These are phyloP conservation scores for Cyprinodon variegatus DNA, from an alignment of 2,113 vertebrate genomes.

Conservation along the genomic window DNA sequence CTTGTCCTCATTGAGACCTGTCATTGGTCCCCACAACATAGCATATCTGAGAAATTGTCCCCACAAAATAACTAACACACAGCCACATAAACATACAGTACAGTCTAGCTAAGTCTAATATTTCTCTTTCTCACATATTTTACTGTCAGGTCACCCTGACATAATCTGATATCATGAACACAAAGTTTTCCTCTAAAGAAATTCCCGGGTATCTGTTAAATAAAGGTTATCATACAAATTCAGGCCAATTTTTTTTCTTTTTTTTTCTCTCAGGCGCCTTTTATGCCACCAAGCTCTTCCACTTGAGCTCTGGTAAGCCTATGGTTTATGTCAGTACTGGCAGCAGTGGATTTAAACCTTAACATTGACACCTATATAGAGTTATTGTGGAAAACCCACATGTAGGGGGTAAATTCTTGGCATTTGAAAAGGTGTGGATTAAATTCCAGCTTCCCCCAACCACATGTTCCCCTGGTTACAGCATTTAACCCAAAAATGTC, in stretches of 20 bases:
- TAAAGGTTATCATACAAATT: not conserved
- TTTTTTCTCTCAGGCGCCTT: not conserved
- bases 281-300: not conserved
- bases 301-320: not conserved
- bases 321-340: slow-evolving; percentile 16
- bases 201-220: not conserved
- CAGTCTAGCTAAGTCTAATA: too few species aligned
- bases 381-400: not conserved
- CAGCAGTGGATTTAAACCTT: not conserved
- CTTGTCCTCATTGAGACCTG: too few species aligned
- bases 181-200: not conserved
- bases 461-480: not conserved
- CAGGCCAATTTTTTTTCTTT: not conserved
- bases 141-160: not conserved
- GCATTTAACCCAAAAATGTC: not conserved
- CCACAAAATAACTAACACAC: too few species aligned
- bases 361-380: not conserved
- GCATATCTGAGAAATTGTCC: too few species aligned
- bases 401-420: not conserved
- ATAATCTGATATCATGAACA: not conserved
- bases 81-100: too few species aligned
- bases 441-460: not conserved
- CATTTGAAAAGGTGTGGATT: not conserved
- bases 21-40: too few species aligned
- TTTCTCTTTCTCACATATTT: not conserved